Conservation (phyloP, 1,140 invertebrate genomes). For the Drosophila trapezifrons region DNA sequence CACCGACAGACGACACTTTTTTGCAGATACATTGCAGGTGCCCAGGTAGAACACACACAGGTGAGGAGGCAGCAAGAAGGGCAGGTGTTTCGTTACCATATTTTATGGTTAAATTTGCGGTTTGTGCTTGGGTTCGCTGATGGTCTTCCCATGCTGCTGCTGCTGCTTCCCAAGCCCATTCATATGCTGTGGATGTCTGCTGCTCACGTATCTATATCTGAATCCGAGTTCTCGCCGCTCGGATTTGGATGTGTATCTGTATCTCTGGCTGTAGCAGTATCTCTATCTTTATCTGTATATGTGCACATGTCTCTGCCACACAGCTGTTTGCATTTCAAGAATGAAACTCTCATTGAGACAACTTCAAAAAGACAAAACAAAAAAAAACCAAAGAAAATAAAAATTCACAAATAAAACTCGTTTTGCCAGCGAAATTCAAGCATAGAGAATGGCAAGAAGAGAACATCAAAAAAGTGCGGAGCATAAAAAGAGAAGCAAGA, state of each 20-base stretch:
- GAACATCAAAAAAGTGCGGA: conserved; percentile 52
- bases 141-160: conserved; percentile 33
- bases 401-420: conserved; percentile 53
- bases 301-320: conserved; percentile 51
- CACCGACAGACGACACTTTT: conserved; percentile 50
- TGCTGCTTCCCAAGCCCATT: conserved; percentile 54
- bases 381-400: conserved; percentile 1
- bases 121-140: conserved; percentile 33
- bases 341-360: conserved; percentile 71
- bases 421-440: conserved; percentile 66
- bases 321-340: conserved; percentile 80
- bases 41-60: conserved; percentile 10
- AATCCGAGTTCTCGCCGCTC: conserved; percentile 7
- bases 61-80: conserved; percentile 16
- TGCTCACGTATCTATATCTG: conserved; percentile 20
- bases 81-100: conserved; percentile 78
- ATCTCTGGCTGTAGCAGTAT: conserved; percentile 14
- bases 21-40: conserved; percentile 52
- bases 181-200: conserved; percentile 59
- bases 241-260: conserved; percentile 17
- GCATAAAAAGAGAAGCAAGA: conserved; percentile 40
- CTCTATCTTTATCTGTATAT: conserved; percentile 28
- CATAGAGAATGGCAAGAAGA: conserved; percentile 51
- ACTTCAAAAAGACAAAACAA: conserved; percentile 31
- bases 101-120: conserved; percentile 73